Percentiles rank a stretch among this genome's conserved stretches.
Conservation (phyloP, 2,797 vertebrate genomes). For the Peromyscus melanophrys region DNA sequence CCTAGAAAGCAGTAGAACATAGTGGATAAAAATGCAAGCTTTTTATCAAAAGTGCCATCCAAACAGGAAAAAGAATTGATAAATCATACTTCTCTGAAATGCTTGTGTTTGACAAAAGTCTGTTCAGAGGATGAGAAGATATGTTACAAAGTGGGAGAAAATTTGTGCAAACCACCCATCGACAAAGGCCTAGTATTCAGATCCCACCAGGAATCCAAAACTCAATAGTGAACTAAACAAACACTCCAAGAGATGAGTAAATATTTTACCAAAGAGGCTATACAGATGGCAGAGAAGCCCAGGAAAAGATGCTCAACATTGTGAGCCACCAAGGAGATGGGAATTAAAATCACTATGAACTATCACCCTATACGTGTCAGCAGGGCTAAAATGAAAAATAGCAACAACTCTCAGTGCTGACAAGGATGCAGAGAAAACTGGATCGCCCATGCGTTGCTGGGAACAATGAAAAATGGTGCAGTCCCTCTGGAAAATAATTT, state of each 20-base stretch:
- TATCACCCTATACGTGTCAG: neutral
- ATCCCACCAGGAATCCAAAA: constrained; percentile 17
- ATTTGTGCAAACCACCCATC: constrained; percentile 13
- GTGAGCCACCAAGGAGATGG: neutral
- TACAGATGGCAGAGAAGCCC: constrained; percentile 7
- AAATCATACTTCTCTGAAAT: neutral
- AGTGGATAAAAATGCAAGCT: neutral
- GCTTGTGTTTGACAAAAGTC: neutral
- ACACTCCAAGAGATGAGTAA: constrained; percentile 45
- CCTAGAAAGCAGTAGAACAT: neutral
- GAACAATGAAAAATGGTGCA: neutral
- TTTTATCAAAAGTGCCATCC: neutral
- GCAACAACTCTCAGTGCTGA: neutral
- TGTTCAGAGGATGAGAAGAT: neutral
- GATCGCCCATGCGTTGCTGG: neutral
- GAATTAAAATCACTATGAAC: neutral
- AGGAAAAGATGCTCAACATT: neutral
- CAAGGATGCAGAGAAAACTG: constrained; percentile 1
- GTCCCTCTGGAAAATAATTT: constrained; percentile 30
- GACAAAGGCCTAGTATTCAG: neutral
- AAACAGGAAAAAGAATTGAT: neutral
- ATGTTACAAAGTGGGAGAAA: neutral
- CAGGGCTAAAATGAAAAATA: neutral
- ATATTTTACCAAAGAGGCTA: constrained; percentile 38
- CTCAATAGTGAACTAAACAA: constrained; percentile 31